These are phyloP conservation scores for Thomomys bottae DNA, from an alignment of 2,113 vertebrate genomes.

Conservation along the genomic window DNA sequence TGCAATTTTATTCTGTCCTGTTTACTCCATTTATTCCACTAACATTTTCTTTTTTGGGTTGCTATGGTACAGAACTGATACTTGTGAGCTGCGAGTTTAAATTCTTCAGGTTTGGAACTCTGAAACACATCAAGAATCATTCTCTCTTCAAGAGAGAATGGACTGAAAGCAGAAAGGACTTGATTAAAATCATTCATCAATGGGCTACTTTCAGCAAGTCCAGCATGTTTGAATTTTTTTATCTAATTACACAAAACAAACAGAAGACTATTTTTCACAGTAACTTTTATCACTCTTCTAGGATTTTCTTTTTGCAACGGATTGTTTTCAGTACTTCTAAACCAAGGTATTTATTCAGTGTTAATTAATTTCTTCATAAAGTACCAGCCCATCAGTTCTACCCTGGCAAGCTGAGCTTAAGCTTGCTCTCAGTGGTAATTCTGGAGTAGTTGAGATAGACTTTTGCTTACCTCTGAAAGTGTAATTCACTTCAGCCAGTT, in stretches of 20 bases:
- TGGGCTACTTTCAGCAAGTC: too few relatives aligned
- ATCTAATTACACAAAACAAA: neutral
- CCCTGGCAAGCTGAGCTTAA: neutral
- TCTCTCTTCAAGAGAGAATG: neutral
- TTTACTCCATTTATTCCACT: neutral
- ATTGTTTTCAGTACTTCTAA: slow-evolving; percentile 9
- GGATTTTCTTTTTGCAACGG: neutral
- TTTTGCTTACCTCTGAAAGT: neutral
- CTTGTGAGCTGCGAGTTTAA: neutral
- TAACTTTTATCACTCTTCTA: neutral
- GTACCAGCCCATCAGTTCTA: neutral
- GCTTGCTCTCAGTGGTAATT: neutral
- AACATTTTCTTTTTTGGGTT: neutral
- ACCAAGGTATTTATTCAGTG: neutral
- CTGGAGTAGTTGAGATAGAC: neutral
- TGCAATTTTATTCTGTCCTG: neutral
- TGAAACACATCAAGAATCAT: neutral
- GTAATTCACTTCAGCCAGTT: neutral
- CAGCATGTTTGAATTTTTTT: neutral
- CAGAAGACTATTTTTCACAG: neutral
- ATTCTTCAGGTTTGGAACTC: neutral
- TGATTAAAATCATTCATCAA: neutral
- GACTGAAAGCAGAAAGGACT: neutral
- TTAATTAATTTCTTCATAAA: neutral
- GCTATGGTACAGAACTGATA: neutral